Evolutionary conservation across 2,113 vertebrate genomes (phyloP).

Genomic region (Hydropotes inermis): DNA sequence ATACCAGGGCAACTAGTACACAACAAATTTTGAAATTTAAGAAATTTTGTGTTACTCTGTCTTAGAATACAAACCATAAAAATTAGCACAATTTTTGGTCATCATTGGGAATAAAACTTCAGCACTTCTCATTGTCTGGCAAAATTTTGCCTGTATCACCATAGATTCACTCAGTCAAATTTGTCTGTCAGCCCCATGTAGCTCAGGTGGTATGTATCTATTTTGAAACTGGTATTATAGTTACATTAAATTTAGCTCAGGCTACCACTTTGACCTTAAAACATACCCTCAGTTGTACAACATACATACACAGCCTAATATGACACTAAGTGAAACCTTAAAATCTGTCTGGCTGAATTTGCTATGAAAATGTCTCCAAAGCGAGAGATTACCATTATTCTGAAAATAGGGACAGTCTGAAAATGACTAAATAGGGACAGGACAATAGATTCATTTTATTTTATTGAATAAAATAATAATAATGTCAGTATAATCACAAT

Average conservation of each 20-base stretch:
- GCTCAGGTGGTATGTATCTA: neutral
- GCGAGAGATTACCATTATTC: neutral
- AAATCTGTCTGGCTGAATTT: neutral
- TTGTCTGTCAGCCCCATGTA: neutral
- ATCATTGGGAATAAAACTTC: neutral
- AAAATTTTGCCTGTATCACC: neutral
- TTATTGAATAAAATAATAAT: neutral
- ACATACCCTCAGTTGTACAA: neutral
- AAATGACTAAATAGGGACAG: neutral
- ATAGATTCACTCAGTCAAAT: neutral
- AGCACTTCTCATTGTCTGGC: neutral
- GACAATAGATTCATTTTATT: no score
- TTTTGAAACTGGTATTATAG: neutral
- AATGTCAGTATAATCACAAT: neutral
- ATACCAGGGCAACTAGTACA: neutral
- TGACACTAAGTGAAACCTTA: neutral
- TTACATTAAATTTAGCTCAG: neutral
- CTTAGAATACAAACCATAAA: neutral
- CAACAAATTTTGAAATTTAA: neutral
- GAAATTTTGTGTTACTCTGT: neutral
- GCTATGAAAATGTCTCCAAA: neutral
- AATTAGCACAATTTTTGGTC: neutral
- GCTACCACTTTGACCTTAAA: neutral
- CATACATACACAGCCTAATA: neutral
- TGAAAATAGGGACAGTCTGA: neutral